phyloP scores from a whole-genome alignment of 1,140 invertebrate genomes.

The Dinoponera quadriceps region DNA sequence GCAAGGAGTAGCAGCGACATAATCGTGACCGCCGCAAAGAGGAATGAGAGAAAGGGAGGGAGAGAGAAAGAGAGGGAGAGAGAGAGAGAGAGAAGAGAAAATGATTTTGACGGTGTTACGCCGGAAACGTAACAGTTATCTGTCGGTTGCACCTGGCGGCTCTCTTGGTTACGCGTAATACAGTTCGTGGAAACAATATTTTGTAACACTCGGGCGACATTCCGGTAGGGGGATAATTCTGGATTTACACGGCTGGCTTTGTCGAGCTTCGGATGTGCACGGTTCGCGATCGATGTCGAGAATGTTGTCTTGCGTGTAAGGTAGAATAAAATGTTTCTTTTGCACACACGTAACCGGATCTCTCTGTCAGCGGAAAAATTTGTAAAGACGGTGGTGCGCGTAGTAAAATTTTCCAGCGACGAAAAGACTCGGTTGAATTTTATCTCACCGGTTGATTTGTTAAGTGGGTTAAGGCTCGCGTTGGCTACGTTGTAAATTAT shows the following conservation, averaged over 20 bases:
- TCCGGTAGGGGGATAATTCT: background rate
- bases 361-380: background rate
- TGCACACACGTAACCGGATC: background rate
- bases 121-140: slow-evolving; percentile 44
- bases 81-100: slow-evolving; percentile 27
- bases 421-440: background rate
- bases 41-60: background rate
- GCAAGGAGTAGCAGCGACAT: slow-evolving; percentile 56
- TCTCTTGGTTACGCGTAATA: slow-evolving; percentile 47
- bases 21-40: slow-evolving; percentile 34
- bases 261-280: background rate
- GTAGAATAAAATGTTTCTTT: background rate
- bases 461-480: background rate
- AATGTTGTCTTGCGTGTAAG: background rate
- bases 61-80: background rate
- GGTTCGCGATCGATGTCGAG: background rate
- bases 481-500: background rate
- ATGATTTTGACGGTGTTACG: slow-evolving; percentile 49
- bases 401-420: background rate
- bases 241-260: slow-evolving; percentile 1
- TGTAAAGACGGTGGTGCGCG: background rate
- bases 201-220: background rate
- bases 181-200: slow-evolving; percentile 35
- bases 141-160: background rate
- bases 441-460: background rate